Base-by-base conservation (phyloP, 2,113 vertebrate genomes). In the Dicerorhinus sumatrensis region DNA sequence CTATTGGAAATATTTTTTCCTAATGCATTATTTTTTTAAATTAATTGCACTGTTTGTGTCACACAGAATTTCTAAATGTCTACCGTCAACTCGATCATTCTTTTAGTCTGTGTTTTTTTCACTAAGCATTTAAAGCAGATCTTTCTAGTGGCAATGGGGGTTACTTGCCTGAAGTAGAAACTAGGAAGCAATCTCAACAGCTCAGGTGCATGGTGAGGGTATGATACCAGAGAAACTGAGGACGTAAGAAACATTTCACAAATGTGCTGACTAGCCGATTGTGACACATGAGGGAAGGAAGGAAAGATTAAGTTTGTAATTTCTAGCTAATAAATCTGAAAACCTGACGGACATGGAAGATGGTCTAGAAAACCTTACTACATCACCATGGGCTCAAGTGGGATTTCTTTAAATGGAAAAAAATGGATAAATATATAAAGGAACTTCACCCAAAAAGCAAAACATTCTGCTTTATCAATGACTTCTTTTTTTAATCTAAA, bases 301-400 rank as follows among this genome's bases (percentile, higher is more conserved):
- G 39, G 21, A 46, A 92, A 88, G 70, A 16, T 23, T 27, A 46
- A 70, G 12, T 27, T 63, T 76, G 9, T 73, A 89, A 85, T 72
- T 65, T 93, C 25, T 10, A 77, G 23, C 27, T 88, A 84, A 58
- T 72, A 79, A 65, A 65, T 84, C 56, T 89, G 65, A 79, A 96
- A 79, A 48, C 58, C 21, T 72, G 46, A 82, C n/a, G 62, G 84
- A 70, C 79, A 70, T 79, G 9, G 31, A 56, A 95, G n/a, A 72
- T 62, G 72, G 56, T 88, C 42, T 60, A 92, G 42, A 83, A 92
- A 92, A 76, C 48, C 62, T 48, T 60, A 91, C 58, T 2, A 25
- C 67, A 77, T 63, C 54, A 79, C 82, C 8, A 87, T 29, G 58
- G 65, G 62, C 48, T 42, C 36, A 90, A 87, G 23, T 8, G 4